Conservation (phyloP, 2,888 invertebrate genomes). For the Lottia scabra region DNA sequence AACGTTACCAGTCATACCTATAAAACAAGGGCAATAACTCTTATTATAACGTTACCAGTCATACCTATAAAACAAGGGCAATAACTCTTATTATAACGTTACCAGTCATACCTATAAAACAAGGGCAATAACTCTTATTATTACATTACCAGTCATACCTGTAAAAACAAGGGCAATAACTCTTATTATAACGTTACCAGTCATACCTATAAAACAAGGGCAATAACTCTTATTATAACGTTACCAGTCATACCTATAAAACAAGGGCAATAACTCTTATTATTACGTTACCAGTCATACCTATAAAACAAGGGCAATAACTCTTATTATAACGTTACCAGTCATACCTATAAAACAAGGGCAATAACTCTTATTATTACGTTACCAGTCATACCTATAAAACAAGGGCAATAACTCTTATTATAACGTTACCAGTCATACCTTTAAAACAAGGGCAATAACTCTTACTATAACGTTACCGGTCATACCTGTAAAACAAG, state of each 20-base stretch:
- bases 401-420: no score
- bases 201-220: constrained; percentile 26
- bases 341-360: constrained; percentile 30
- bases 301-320: no score
- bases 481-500: constrained; percentile 29
- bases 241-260: constrained; percentile 30
- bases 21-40: no score
- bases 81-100: constrained; percentile 29
- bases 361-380: no score
- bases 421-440: constrained; percentile 30
- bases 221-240: no score
- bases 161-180: no score
- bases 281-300: constrained; percentile 31
- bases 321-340: constrained; percentile 30
- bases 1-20: constrained; percentile 35
- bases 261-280: no score
- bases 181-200: constrained; percentile 33
- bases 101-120: constrained; percentile 30
- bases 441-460: no score
- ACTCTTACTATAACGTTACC: constrained; percentile 31
- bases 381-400: constrained; percentile 30
- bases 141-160: constrained; percentile 34
- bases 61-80: constrained; percentile 24
- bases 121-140: no score
- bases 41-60: constrained; percentile 33